Evolutionary conservation across 2,888 invertebrate genomes (phyloP).

Genomic region (Chaetoderma sp.): DNA sequence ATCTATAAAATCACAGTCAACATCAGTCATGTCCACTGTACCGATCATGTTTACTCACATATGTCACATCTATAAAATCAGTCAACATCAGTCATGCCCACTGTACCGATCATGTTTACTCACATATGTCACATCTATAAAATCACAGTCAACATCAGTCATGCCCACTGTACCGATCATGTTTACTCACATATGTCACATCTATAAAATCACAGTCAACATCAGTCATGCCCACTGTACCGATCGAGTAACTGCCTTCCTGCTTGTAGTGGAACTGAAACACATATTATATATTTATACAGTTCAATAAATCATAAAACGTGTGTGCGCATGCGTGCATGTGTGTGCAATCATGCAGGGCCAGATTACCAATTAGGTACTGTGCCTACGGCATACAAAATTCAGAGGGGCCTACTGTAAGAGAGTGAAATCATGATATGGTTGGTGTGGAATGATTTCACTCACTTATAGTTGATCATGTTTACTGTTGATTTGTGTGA

Average conservation of each 20-base stretch:
- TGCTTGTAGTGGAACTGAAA: constrained; percentile 87
- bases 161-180: constrained; percentile 96
- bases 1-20: constrained; percentile 98
- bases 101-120: constrained; percentile 88
- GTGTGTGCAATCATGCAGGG: no score
- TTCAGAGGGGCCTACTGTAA: no score
- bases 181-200: constrained; percentile 89
- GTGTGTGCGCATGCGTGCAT: no score
- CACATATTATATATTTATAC: no score
- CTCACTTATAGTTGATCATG: no score
- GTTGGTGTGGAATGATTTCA: no score
- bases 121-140: constrained; percentile 96
- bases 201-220: constrained; percentile 98
- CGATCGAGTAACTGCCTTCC: constrained; percentile 95
- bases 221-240: constrained; percentile 94
- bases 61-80: constrained; percentile 97
- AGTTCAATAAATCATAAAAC: background rate
- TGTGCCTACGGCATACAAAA: no score
- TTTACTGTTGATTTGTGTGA: no score
- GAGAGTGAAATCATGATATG: no score
- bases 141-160: constrained; percentile 97
- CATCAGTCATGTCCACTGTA: constrained; percentile 94
- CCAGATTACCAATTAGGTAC: no score
- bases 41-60: constrained; percentile 90
- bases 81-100: constrained; percentile 96